Percentiles rank a stretch among this genome's conserved stretches.
Conservation (phyloP, 2,888 invertebrate genomes). For the Autographa gamma region DNA sequence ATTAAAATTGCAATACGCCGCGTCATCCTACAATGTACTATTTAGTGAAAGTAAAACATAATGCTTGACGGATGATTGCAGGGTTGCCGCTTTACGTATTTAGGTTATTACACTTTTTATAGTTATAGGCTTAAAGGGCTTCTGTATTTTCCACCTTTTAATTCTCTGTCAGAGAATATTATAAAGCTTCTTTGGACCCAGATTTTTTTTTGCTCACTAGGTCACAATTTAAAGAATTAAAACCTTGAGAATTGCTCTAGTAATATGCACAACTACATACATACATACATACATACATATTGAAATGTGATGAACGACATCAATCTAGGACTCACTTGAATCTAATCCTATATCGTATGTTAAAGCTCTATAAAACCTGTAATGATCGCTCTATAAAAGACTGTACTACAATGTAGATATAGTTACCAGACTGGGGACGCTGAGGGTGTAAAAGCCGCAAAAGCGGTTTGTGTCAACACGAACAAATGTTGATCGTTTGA, state of each 20-base stretch:
- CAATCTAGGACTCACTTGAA: too few relatives aligned
- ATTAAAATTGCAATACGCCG: slow-evolving; percentile 48
- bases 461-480: slow-evolving; percentile 1
- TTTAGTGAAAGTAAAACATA: slow-evolving; percentile 50
- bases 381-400: background rate
- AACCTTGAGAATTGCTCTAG: too few relatives aligned
- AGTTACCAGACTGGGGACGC: background rate
- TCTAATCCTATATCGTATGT: too few relatives aligned
- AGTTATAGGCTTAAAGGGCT: too few relatives aligned
- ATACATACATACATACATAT: too few relatives aligned
- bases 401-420: background rate
- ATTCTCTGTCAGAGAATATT: too few relatives aligned
- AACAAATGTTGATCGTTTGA: background rate
- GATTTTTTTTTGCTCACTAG: too few relatives aligned
- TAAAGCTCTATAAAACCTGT: background rate
- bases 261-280: too few relatives aligned
- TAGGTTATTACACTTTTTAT: background rate
- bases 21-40: slow-evolving; percentile 44
- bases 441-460: background rate
- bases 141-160: too few relatives aligned
- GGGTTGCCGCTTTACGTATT: slow-evolving; percentile 39
- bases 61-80: slow-evolving; percentile 18
- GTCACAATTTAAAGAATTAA: too few relatives aligned
- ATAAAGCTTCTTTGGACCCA: too few relatives aligned
- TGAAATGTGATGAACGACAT: too few relatives aligned